Percentiles rank a stretch among this genome's conserved stretches.
phyloP scores from a whole-genome alignment of 2,888 invertebrate species.

The Allygus modestus region DNA sequence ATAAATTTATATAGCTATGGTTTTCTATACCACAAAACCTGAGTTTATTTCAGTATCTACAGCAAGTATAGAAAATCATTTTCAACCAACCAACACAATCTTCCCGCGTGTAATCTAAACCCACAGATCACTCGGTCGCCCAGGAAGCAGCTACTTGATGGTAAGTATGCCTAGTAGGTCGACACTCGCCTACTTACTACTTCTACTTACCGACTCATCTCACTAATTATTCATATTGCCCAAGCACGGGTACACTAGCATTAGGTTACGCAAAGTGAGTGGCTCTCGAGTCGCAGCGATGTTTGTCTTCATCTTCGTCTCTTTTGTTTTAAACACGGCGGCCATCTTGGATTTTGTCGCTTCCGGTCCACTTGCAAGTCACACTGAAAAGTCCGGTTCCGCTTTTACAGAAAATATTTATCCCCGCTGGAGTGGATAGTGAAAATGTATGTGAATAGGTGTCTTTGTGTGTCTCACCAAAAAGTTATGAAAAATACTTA shows the following conservation, averaged over 20 bases:
- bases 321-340: conserved; percentile 47
- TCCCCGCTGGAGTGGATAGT: neutral
- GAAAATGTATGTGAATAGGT: too few relatives aligned
- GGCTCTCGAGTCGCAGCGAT: neutral
- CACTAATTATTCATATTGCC: conserved; percentile 42
- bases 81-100: too few relatives aligned
- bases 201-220: conserved; percentile 26
- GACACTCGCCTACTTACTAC: conserved; percentile 33
- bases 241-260: conserved; percentile 41
- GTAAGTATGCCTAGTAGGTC: neutral
- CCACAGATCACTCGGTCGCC: neutral
- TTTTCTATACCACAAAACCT: too few relatives aligned
- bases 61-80: too few relatives aligned
- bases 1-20: too few relatives aligned
- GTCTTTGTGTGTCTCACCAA: too few relatives aligned
- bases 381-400: neutral
- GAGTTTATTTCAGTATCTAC: too few relatives aligned
- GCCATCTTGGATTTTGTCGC: conserved; percentile 34
- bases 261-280: conserved; percentile 35
- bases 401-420: too few relatives aligned
- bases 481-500: too few relatives aligned
- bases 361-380: conserved; percentile 41
- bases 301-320: conserved; percentile 40
- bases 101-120: too few relatives aligned
- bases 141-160: conserved; percentile 23